Base-by-base conservation (phyloP, 1,140 invertebrate species). In the Apocrypta bakeri region DNA sequence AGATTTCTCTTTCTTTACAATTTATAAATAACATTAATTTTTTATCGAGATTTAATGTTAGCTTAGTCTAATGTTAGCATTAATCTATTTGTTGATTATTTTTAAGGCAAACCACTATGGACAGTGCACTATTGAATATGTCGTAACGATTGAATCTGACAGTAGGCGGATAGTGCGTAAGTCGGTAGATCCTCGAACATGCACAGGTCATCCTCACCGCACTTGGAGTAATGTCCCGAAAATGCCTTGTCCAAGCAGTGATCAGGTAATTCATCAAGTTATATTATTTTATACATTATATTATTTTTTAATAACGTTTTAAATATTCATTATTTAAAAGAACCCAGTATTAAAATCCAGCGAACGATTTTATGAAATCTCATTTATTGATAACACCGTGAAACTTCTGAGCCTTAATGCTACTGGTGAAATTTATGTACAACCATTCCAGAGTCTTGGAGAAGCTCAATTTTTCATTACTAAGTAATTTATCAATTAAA, bases 361-460 rank as follows among this genome's bases (percentile, higher is more conserved):
- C 72, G 90, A 91, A 72, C 86, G 90, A 85, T 73, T 91, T 9
- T 92, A 92, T 66, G 88, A 81, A 85, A 79, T 90, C 63, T 71
- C 79, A 24, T 76, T 83, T 11, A 82, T 85, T 21, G 80, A 84
- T 56, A 86, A 88, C 66, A 76, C 84, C 48, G 87, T 79, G 12
- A 85, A 82, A 8, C 88, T 92, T 42, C 80, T 84, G 7, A 90
- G 85, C 61, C 75, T 92, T 9, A 91, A 92, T 84, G 89, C 90
- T 64, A 89, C 90, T 29, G 91, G 91, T 40, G 88, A 88, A 77
- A 88, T 92, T 79, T 92, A 91, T 76, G 85, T 92, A 7, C 90
- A 91, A 84, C 89, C 90, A 25, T 92, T 91, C 80, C 89, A 90
- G 88, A 91, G 88, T 81, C 87, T 91, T 79, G 89, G 89, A 12